Evolutionary conservation across 1,140 invertebrate species (phyloP).

Genomic region (Apis laboriosa): DNA sequence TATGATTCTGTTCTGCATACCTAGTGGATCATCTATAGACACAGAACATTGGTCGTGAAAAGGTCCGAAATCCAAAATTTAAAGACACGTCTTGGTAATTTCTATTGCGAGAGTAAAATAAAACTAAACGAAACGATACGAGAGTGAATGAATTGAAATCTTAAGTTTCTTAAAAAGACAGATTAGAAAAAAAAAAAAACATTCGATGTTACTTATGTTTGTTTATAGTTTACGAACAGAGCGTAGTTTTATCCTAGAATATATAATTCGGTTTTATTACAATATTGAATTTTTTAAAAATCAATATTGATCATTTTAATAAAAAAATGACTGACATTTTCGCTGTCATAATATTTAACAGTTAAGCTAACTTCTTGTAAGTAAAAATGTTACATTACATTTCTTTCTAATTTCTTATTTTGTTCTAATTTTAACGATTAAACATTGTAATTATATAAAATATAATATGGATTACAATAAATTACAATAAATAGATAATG

Average conservation of each 20-base stretch:
- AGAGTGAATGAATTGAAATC: neutral
- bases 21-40: neutral
- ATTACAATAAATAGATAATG: no score
- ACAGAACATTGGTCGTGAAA: neutral
- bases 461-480: no score
- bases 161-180: neutral
- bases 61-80: neutral
- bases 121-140: no score
- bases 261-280: neutral
- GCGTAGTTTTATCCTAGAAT: neutral
- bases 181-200: no score
- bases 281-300: neutral
- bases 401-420: neutral
- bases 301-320: neutral
- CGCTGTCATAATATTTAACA: neutral
- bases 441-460: no score
- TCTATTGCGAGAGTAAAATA: neutral
- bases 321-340: neutral
- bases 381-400: neutral
- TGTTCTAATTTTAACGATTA: no score
- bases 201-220: neutral
- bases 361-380: neutral
- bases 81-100: neutral
- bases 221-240: neutral
- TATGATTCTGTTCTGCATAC: conserved; percentile 5